Evolutionary conservation across 2,113 vertebrate species (phyloP).

Genomic region (Phocoena sinus): DNA sequence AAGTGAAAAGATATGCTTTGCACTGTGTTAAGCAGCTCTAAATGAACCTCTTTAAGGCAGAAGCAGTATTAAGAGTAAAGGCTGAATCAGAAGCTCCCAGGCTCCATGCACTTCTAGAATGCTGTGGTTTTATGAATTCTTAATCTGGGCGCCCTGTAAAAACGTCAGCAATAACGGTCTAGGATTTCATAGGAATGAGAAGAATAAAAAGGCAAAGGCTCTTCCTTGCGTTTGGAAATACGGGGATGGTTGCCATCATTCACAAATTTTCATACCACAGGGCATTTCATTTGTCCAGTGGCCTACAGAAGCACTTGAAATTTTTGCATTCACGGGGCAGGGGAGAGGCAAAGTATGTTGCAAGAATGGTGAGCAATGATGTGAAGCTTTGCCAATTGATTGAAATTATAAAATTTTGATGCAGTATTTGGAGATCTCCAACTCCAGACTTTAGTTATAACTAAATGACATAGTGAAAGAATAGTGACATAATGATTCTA

Average conservation of each 20-base stretch:
- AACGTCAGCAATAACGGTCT: not conserved
- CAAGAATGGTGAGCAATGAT: not conserved
- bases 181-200: not conserved
- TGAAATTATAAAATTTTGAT: not conserved
- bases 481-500: not conserved
- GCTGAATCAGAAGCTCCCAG: not conserved
- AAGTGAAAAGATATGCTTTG: slow-evolving; percentile 30
- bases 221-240: not conserved
- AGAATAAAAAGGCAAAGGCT: not conserved
- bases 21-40: not conserved
- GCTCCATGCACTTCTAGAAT: not conserved
- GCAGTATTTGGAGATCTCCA: not conserved
- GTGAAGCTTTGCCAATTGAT: not conserved
- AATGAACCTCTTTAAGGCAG: not conserved
- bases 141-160: not conserved
- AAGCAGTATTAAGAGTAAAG: not conserved
- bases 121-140: not conserved
- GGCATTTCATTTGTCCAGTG: not conserved
- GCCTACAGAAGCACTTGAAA: not conserved
- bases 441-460: not conserved
- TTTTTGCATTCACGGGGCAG: not conserved
- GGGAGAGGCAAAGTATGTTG: not conserved
- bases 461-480: not conserved
- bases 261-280: not conserved
- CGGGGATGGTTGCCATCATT: not conserved